phyloP scores from a whole-genome alignment of 92 coral and sea anemone species.

The Actinostola sp. region DNA sequence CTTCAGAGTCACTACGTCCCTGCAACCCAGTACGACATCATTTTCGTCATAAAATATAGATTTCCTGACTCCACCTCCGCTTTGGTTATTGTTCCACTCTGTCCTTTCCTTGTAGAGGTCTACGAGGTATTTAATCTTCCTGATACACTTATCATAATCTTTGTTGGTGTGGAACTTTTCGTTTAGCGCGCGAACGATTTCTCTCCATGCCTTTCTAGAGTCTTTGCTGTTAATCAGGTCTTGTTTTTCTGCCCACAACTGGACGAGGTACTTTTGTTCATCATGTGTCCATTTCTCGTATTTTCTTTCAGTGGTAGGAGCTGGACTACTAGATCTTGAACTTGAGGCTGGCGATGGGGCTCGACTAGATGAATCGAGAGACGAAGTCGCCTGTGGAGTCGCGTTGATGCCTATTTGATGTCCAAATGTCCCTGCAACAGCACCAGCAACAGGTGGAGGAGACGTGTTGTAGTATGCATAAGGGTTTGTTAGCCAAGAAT shows the following conservation, averaged over 20 bases:
- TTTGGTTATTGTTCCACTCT: constrained; percentile 39
- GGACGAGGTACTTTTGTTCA: constrained; percentile 31
- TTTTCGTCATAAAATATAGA: constrained; percentile 40
- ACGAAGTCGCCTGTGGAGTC: too few species aligned
- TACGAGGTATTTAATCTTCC: constrained; percentile 43
- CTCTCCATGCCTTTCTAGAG: constrained; percentile 40
- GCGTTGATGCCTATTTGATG: too few species aligned
- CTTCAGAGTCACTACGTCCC: too few species aligned
- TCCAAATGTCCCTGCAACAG: too few species aligned
- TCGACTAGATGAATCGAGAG: too few species aligned
- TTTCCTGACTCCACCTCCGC: constrained; percentile 29
- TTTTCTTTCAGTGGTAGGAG: too few species aligned
- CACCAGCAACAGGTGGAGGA: too few species aligned
- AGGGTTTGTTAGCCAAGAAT: too few species aligned
- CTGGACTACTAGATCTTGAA: too few species aligned
- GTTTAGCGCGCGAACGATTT: constrained; percentile 18
- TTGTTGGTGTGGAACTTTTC: constrained; percentile 13
- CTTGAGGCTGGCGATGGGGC: too few species aligned
- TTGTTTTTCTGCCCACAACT: constrained; percentile 48
- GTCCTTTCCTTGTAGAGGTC: constrained; percentile 31
- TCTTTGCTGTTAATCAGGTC: constrained; percentile 30
- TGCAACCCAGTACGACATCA: too few species aligned
- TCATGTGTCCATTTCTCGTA: constrained; percentile 40
- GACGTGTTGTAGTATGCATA: too few species aligned
- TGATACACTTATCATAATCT: constrained; percentile 23